phyloP scores from a whole-genome alignment of 2,888 invertebrate species.

The Tenthredo livida region DNA sequence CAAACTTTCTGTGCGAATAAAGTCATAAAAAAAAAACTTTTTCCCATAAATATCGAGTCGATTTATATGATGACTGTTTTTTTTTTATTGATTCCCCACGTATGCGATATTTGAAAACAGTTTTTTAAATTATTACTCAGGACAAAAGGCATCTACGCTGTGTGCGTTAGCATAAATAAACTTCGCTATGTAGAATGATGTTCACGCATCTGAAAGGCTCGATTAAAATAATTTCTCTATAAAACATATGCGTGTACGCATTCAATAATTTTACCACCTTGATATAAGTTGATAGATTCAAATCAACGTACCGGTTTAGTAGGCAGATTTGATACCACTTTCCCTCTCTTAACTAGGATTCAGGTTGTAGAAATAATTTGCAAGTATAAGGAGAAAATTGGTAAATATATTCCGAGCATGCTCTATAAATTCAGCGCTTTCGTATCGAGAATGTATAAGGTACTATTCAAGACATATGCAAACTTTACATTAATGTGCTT shows the following conservation, averaged over 20 bases:
- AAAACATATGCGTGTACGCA: background rate
- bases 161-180: background rate
- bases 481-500: background rate
- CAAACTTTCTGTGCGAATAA: background rate
- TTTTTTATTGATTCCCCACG: too few species aligned
- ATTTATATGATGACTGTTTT: background rate
- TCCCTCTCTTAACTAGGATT: slow-evolving; percentile 2
- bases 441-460: slow-evolving; percentile 4
- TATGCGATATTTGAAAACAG: background rate
- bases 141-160: background rate
- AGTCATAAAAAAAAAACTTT: background rate
- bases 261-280: slow-evolving; percentile 7
- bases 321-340: background rate
- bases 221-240: background rate
- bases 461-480: too few species aligned
- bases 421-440: slow-evolving; percentile 21
- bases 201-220: background rate
- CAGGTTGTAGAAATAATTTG: background rate
- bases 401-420: background rate
- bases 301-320: background rate
- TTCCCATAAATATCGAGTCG: background rate
- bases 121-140: background rate
- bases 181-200: background rate
- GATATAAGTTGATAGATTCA: background rate
- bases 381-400: slow-evolving; percentile 33